Evolutionary conservation across 1,140 invertebrate species (phyloP).

Genomic region (Lepidurus apus): DNA sequence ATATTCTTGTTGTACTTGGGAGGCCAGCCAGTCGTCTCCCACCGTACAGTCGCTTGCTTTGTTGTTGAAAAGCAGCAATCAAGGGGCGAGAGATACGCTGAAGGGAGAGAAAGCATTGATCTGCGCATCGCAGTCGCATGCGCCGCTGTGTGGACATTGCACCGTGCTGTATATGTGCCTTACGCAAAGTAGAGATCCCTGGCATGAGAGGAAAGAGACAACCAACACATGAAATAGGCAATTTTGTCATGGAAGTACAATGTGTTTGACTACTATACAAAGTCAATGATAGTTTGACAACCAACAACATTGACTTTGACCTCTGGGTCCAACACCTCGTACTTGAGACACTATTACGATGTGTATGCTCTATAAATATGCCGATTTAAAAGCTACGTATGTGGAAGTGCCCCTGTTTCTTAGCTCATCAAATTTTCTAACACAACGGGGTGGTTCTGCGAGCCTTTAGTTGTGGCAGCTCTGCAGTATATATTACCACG

Average conservation of each 20-base stretch:
- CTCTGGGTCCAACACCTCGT: no score
- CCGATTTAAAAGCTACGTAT: no score
- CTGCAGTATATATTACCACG: no score
- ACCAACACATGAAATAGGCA: background rate
- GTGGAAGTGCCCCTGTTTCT: no score
- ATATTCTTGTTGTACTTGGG: background rate
- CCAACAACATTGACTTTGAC: no score
- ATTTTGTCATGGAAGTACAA: slow-evolving; percentile 7
- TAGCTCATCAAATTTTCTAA: no score
- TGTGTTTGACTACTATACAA: background rate
- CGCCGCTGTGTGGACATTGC: background rate
- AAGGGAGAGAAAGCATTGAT: slow-evolving; percentile 21
- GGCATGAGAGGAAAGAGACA: background rate
- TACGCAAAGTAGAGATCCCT: background rate
- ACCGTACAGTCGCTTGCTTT: background rate
- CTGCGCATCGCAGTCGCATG: slow-evolving; percentile 17
- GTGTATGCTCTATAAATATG: no score
- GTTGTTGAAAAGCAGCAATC: slow-evolving; percentile 21
- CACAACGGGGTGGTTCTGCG: no score
- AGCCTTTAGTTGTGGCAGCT: no score
- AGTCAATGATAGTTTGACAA: background rate
- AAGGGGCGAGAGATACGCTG: background rate
- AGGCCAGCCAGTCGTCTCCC: background rate
- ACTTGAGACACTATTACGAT: no score
- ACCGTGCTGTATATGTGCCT: slow-evolving; percentile 1